Percentiles rank a stretch among this genome's conserved stretches.
Conservation (phyloP, 2,888 invertebrate species). For the Sarcophaga caerulescens region DNA sequence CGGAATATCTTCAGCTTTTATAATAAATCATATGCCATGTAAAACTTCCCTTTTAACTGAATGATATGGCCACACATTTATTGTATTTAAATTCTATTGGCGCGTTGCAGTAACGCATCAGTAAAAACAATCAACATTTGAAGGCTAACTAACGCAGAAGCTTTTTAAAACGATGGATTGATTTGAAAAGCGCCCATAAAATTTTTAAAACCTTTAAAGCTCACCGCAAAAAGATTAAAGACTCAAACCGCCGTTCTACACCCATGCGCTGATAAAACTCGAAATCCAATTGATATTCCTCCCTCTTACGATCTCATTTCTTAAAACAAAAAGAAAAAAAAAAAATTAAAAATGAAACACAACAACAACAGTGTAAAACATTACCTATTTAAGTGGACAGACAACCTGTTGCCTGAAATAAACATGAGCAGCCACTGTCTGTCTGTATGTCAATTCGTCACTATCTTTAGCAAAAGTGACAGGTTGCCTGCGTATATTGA, state of each 20-base stretch:
- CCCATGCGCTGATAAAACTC: background rate
- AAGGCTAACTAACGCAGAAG: background rate
- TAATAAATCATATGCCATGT: too few species aligned
- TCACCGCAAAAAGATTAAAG: background rate
- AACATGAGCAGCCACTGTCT: conserved; percentile 28
- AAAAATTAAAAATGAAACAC: background rate
- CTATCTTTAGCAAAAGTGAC: conserved; percentile 47
- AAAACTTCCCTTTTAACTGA: too few species aligned
- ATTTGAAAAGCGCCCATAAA: background rate
- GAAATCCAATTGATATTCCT: conserved; percentile 21
- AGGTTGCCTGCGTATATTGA: conserved; percentile 50
- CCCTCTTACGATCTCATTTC: conserved; percentile 2
- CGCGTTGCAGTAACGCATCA: background rate
- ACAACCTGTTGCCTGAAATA: conserved; percentile 26
- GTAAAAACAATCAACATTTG: too few species aligned
- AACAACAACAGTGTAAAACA: background rate
- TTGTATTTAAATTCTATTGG: background rate
- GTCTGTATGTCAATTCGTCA: conserved; percentile 36
- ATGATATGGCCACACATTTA: background rate
- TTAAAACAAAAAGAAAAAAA: background rate
- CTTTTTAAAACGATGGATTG: background rate
- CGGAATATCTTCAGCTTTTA: too few species aligned
- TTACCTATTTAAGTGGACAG: background rate
- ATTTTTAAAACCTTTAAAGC: background rate
- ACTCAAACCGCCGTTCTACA: background rate